A percentile compares a stretch with the other conserved stretches of the same genome.
Conservation (phyloP, 2,888 invertebrate genomes). For the Oligia fasciuncula region DNA sequence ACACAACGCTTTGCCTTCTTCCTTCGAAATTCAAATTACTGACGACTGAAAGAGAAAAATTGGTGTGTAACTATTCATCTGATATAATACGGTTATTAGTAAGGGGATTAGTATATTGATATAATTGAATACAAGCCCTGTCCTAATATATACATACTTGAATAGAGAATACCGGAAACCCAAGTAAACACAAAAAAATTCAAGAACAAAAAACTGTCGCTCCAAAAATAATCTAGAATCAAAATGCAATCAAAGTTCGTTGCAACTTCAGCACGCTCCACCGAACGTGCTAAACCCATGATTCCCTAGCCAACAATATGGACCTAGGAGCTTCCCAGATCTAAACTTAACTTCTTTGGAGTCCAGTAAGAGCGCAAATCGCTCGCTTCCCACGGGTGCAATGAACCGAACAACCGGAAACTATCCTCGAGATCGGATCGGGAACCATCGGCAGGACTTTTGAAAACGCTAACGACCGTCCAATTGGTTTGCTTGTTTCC, state of each 20-base stretch:
- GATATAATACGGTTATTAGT: no score
- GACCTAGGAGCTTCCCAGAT: constrained; percentile 27
- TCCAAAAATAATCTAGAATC: constrained; percentile 11
- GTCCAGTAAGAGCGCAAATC: constrained; percentile 62
- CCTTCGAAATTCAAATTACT: no score
- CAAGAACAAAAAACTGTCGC: neutral
- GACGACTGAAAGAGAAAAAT: no score
- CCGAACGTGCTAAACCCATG: constrained; percentile 30
- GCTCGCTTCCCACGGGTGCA: constrained; percentile 81
- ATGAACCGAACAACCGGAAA: constrained; percentile 74
- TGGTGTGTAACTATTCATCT: no score
- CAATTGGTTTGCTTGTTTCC: constrained; percentile 73
- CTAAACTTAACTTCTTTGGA: constrained; percentile 45
- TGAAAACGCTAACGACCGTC: constrained; percentile 84
- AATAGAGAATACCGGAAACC: neutral
- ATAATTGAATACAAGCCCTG: no score
- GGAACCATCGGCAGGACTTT: constrained; percentile 81
- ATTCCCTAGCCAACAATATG: constrained; percentile 55
- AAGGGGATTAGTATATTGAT: no score
- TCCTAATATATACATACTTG: no score
- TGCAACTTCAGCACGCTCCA: constrained; percentile 13
- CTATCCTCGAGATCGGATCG: constrained; percentile 73
- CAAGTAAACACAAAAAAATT: neutral
- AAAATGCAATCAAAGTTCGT: constrained; percentile 6
- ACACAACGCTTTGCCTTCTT: no score